Evolutionary conservation across 2,888 invertebrate species (phyloP).

Genomic region (Beris morrisii): DNA sequence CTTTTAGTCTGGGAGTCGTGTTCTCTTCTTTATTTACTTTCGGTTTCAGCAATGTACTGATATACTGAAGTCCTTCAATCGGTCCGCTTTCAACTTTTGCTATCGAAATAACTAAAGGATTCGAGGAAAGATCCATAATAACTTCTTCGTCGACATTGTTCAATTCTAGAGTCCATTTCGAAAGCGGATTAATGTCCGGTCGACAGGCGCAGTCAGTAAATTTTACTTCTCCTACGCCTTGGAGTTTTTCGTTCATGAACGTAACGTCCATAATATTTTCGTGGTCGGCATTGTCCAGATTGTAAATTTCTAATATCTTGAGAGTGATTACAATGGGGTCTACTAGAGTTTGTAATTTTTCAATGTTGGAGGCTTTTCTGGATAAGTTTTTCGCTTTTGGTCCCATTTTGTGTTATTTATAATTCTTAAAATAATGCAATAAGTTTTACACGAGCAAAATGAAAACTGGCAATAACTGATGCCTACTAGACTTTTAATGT

Average conservation of each 20-base stretch:
- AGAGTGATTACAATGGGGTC: constrained; percentile 9
- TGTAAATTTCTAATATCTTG: constrained; percentile 26
- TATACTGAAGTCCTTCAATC: no score
- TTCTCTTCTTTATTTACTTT: background rate
- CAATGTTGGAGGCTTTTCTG: background rate
- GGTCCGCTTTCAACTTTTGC: constrained; percentile 8
- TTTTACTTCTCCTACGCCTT: background rate
- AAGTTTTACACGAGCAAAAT: no score
- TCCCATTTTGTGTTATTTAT: background rate
- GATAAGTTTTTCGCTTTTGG: background rate
- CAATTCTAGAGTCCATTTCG: constrained; percentile 23
- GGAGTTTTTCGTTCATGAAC: constrained; percentile 26
- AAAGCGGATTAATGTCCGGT: constrained; percentile 11
- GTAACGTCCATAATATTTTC: constrained; percentile 23
- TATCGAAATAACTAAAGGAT: constrained; percentile 17
- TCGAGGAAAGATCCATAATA: constrained; percentile 24
- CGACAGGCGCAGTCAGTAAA: constrained; percentile 24
- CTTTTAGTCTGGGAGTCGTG: background rate
- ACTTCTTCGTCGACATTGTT: constrained; percentile 1
- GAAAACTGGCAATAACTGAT: no score
- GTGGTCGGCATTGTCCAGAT: constrained; percentile 1
- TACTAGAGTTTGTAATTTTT: background rate
- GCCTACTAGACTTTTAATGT: no score
- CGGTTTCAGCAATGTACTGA: no score
- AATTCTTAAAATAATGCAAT: background rate